Conservation (phyloP, 2,888 invertebrate species). For the Celastrina argiolus region DNA sequence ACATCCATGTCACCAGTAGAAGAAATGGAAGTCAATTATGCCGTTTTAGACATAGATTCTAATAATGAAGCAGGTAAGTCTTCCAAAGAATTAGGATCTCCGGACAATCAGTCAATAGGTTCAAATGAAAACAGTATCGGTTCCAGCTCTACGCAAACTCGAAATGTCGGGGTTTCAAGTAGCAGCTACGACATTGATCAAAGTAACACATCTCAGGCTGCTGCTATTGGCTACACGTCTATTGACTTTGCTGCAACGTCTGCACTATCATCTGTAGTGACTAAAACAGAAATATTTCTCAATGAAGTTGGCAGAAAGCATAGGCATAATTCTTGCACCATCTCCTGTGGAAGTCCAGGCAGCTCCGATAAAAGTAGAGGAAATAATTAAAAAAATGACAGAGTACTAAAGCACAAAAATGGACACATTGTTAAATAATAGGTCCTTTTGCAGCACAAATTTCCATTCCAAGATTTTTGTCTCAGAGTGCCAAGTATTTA, state of each 20-base stretch:
- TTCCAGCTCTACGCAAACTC: slow-evolving; percentile 51
- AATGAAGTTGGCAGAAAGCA: slow-evolving; percentile 86
- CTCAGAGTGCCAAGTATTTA: not conserved
- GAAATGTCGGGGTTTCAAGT: slow-evolving; percentile 55
- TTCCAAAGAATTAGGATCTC: slow-evolving; percentile 47
- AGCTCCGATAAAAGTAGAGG: slow-evolving; percentile 47
- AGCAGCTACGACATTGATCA: slow-evolving; percentile 52
- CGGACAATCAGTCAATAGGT: slow-evolving; percentile 55
- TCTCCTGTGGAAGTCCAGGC: slow-evolving; percentile 68
- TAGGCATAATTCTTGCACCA: slow-evolving; percentile 87
- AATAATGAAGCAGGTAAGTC: slow-evolving; percentile 58
- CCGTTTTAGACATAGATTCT: slow-evolving; percentile 85
- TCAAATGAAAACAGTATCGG: slow-evolving; percentile 54
- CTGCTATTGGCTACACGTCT: slow-evolving; percentile 86
- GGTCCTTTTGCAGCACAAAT: not conserved
- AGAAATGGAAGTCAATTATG: slow-evolving; percentile 83
- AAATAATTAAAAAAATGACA: slow-evolving; percentile 29
- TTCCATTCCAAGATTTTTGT: not conserved
- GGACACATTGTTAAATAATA: not conserved
- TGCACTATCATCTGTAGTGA: slow-evolving; percentile 89
- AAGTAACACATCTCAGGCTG: slow-evolving; percentile 77
- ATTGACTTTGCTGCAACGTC: slow-evolving; percentile 97
- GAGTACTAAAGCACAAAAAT: not conserved
- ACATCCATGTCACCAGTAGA: slow-evolving; percentile 63
- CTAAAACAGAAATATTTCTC: slow-evolving; percentile 81